Conservation (phyloP, 2,113 vertebrate species). For the Abramis brama region DNA sequence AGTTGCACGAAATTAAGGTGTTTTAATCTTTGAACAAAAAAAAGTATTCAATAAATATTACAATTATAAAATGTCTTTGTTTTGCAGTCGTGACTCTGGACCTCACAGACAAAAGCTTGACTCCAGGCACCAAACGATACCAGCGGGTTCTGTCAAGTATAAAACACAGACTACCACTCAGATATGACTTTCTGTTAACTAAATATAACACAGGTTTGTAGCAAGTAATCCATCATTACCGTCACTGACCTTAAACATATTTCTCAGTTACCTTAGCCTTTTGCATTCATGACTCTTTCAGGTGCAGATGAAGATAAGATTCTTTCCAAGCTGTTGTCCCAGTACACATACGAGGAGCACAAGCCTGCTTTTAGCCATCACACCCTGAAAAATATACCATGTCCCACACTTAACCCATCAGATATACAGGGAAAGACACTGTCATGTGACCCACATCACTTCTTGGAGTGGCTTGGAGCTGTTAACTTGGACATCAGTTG, state of each 20-base stretch:
- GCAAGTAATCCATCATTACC: neutral
- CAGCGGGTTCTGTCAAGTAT: conserved; percentile 82
- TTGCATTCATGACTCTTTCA: conserved; percentile 3
- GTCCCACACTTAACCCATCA: conserved; percentile 73
- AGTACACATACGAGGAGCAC: conserved; percentile 76
- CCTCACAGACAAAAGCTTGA: conserved; percentile 77
- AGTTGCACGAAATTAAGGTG: neutral
- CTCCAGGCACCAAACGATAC: conserved; percentile 79
- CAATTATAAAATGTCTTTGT: neutral
- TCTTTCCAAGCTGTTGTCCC: conserved; percentile 80
- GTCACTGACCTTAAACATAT: neutral
- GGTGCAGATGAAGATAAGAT: conserved; percentile 64
- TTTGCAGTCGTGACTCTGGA: conserved; percentile 78
- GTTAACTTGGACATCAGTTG: conserved; percentile 73
- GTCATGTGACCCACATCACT: conserved; percentile 76
- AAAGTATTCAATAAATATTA: neutral
- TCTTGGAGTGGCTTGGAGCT: conserved; percentile 92
- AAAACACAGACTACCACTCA: conserved; percentile 82
- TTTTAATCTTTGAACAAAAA: neutral
- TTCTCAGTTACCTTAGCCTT: neutral
- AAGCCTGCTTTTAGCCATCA: conserved; percentile 73
- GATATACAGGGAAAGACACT: conserved; percentile 68
- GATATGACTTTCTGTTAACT: conserved; percentile 84
- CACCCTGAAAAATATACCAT: conserved; percentile 71
- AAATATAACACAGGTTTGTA: conserved; percentile 76